Evolutionary conservation across 2,797 vertebrate genomes (phyloP).

Genomic region (Otolemur crassicaudatus): DNA sequence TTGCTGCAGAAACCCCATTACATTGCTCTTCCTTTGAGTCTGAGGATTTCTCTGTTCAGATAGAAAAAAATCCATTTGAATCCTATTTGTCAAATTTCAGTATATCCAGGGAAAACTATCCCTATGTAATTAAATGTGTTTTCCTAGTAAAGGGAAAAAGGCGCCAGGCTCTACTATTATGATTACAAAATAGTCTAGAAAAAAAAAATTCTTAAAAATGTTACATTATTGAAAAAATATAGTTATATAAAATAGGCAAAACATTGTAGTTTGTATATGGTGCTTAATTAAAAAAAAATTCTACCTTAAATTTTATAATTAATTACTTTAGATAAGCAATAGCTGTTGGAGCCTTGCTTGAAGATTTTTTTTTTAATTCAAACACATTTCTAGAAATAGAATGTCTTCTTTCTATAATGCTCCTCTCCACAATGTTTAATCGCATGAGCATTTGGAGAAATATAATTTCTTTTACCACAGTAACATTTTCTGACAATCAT

Average conservation of each 20-base stretch:
- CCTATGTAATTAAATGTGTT: neutral
- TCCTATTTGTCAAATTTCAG: constrained; percentile 55
- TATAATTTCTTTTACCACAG: constrained; percentile 21
- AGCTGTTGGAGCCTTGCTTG: neutral
- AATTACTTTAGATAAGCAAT: neutral
- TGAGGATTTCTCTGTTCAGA: constrained; percentile 43
- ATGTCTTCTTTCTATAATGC: neutral
- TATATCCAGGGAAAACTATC: neutral
- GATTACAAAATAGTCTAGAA: neutral
- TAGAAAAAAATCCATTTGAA: constrained; percentile 56
- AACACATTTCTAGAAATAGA: constrained; percentile 50
- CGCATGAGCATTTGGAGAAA: constrained; percentile 55
- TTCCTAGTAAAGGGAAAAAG: constrained; percentile 36
- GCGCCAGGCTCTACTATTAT: neutral
- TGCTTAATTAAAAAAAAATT: neutral
- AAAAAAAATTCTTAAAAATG: neutral
- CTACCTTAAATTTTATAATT: neutral
- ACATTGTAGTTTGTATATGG: neutral
- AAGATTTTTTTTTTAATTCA: constrained; percentile 34
- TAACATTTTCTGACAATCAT: constrained; percentile 33
- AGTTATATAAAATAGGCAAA: constrained; percentile 7
- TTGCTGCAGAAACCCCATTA: constrained; percentile 42
- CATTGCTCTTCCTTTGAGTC: constrained; percentile 51
- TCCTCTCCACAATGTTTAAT: constrained; percentile 37
- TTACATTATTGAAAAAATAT: neutral